These are phyloP conservation scores for Phortica okadai DNA, from an alignment of 2,888 invertebrate genomes.

Conservation along the genomic window DNA sequence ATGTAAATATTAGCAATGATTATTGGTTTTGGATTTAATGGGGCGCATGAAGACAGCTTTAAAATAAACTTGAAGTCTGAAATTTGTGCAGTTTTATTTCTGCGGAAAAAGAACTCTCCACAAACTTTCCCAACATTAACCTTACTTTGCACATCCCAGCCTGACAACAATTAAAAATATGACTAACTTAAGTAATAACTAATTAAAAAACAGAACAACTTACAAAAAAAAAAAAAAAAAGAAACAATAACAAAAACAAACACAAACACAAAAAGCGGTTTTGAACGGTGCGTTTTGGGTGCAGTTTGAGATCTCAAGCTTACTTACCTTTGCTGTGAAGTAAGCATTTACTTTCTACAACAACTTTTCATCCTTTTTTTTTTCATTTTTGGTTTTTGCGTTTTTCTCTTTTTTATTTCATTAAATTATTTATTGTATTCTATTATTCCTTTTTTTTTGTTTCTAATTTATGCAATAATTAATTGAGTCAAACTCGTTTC, in stretches of 20 bases:
- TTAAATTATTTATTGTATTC: slow-evolving; percentile 27
- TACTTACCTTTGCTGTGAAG: slow-evolving; percentile 62
- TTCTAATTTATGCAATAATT: slow-evolving; percentile 26
- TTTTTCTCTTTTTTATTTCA: slow-evolving; percentile 12
- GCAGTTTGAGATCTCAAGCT: slow-evolving; percentile 60
- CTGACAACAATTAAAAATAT: slow-evolving; percentile 1
- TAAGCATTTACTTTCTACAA: slow-evolving; percentile 61
- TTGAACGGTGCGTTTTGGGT: slow-evolving; percentile 62
- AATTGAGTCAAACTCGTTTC: slow-evolving; percentile 54
- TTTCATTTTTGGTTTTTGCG: slow-evolving; percentile 24
- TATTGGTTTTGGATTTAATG: slow-evolving; percentile 11
- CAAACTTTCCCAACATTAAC: neutral
- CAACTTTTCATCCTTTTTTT: slow-evolving; percentile 50
- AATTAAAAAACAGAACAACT: neutral
- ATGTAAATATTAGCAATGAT: neutral
- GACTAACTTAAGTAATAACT: neutral
- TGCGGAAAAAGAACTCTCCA: too few relatives aligned
- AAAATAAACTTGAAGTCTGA: neutral
- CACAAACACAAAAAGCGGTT: slow-evolving; percentile 47
- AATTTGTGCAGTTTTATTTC: neutral
- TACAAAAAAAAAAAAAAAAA: slow-evolving; percentile 21
- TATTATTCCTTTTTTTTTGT: slow-evolving; percentile 31
- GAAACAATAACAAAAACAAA: slow-evolving; percentile 25
- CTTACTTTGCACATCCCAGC: neutral
- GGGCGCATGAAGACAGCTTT: slow-evolving; percentile 22